Base-by-base conservation (phyloP, 2,888 invertebrate species). In the Baronia brevicornis region DNA sequence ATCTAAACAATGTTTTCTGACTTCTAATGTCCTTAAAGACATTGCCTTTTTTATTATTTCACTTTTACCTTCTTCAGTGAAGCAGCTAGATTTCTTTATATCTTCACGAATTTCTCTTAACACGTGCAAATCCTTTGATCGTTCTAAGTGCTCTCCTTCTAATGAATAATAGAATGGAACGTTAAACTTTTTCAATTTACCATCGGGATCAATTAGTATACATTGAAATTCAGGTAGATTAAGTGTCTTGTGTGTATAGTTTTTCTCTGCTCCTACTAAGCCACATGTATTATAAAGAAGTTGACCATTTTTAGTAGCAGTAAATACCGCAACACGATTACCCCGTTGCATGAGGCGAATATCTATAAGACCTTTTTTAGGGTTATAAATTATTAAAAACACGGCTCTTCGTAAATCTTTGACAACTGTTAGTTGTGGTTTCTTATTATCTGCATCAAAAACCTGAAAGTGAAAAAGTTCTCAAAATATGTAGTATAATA, bases 131-230 rank as follows among this genome's bases (percentile, higher is more conserved):
- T 97, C 97, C 48, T 94, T 89, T 0, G 95, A 93, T 51, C 93
- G 89, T 51, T 92, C 91, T 36, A 94, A 95, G 69, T 94, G 94
- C 60, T 92, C 93, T 47, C 93, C 95, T 63, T 93, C 93, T 20
- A 97, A 80, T 0, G 95, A 92, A 65, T 92, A 93, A 70, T 96
- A 96, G 67, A 97, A 98, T 11, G 98, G 98, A 50, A 97, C 91
- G 39, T 86, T 80, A 41, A 97, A 88, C 57, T 92, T 92, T 62
- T 93, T 95, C 1, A 97, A 68, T 51, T 89, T 88, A 0, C 95
- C 94, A 60, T 93, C 90, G 1, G 93, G 90, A 64, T 96, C 95
- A 23, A 98, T 80, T 29, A 97, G 89, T 1, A 94, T 86, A 55
- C 95, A 93, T 29, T 90, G 88, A 56, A 89, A 89, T 42, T 87